Evolutionary conservation across 2,888 invertebrate genomes (phyloP), one percentile per base, ranked within the genome.

Genomic region (Thereva nobilitata): DNA sequence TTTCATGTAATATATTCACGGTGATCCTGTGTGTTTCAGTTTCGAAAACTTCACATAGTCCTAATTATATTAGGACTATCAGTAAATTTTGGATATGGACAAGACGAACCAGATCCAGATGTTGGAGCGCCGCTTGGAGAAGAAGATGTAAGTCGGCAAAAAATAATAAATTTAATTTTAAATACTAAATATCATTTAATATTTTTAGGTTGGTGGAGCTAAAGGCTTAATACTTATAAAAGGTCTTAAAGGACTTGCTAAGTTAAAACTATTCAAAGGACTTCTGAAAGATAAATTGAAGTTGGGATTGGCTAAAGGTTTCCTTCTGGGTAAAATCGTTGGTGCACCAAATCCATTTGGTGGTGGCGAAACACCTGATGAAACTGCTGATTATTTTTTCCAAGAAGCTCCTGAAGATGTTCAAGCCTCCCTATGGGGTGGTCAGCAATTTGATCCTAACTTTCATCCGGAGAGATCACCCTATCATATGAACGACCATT

Each of bases 391-490:
- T 12, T 61, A 61, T 23, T 23, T 23, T 40, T 61, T 50, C 23
- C 34, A 50, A 9, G 61, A 50, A 40, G 35, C 50, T 9, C 61
- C 61, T 38, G 61, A 61, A 23, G 50, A 50, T 23, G 50, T 61
- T 34, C 50, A 50, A 9, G 50, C 61, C 0, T 41, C 38, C 23
- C 49, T 61, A 50, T 61, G 61, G 61, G 41, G 50, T 7, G 38
- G 50, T 23, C 50, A 61, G 9, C 10, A 49, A 35, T 50, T 61
- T 10, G 50, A 61, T 41, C 2, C 40, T 1, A 37, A 41, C 41
- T 50, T 61, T 4, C 49, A 50, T 40, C 57, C 57, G 38, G 57
- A 59, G 1, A 10, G 12, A 10, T 37, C 6, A 1, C 57, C 47
- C 4, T 47, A 44, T 38, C 37, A 59, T 47, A 38, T 38, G 8